These are phyloP conservation scores for Crenuchus spilurus DNA, from an alignment of 2,797 vertebrate genomes.

Conservation along the genomic window DNA sequence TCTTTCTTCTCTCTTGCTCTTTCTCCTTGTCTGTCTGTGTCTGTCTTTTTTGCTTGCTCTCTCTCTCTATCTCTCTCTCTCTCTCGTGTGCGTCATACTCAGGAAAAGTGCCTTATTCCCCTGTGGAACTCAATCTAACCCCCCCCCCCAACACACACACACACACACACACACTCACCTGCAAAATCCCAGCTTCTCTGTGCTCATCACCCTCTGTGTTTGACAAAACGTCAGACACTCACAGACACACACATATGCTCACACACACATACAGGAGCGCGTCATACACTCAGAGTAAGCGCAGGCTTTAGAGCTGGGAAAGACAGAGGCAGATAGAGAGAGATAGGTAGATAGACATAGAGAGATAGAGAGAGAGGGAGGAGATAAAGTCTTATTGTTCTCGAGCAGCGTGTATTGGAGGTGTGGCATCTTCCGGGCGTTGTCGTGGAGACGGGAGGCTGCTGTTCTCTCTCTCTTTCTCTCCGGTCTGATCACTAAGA, in stretches of 20 bases:
- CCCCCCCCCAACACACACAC: conserved; percentile 36
- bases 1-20: conserved; percentile 39
- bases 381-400: conserved; percentile 64
- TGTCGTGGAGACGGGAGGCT: conserved; percentile 63
- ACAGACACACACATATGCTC: conserved; percentile 33
- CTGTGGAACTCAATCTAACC: conserved; percentile 53
- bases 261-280: conserved; percentile 32
- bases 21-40: conserved; percentile 17
- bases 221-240: conserved; percentile 52
- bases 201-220: conserved; percentile 43
- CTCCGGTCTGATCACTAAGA: conserved; percentile 56
- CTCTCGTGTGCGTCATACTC: conserved; percentile 51
- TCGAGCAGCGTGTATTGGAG: conserved; percentile 58
- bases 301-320: conserved; percentile 47
- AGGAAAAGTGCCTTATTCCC: conserved; percentile 58
- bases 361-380: conserved; percentile 50
- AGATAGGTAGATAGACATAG: conserved; percentile 21
- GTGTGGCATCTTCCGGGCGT: conserved; percentile 63
- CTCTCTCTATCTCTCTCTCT: no score
- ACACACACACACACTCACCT: conserved; percentile 53
- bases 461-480: conserved; percentile 52
- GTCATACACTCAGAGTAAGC: conserved; percentile 52
- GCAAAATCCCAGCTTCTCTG: conserved; percentile 48
- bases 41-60: background rate
- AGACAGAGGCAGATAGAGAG: conserved; percentile 25